A percentile compares a stretch with the other conserved stretches of the same genome.
phyloP scores from a whole-genome alignment of 2,888 invertebrate genomes.

The Cristatella mucedo region DNA sequence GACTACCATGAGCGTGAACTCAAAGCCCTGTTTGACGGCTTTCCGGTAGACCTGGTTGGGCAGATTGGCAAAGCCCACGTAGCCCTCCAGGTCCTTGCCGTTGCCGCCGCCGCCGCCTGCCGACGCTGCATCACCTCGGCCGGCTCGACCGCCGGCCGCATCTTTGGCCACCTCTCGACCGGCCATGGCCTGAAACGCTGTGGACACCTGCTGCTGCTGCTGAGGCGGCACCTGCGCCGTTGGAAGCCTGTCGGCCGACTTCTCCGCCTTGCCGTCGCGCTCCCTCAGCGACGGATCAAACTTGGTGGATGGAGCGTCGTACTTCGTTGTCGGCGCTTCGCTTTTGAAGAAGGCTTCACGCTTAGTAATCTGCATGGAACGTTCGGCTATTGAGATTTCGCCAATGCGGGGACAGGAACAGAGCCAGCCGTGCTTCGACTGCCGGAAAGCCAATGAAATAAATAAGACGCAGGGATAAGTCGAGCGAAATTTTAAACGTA shows the following conservation, averaged over 20 bases:
- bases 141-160: too few species aligned
- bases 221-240: background rate
- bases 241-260: background rate
- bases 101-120: too few species aligned
- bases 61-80: conserved; percentile 79
- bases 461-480: too few species aligned
- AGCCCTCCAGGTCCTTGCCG: conserved; percentile 41
- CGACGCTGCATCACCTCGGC: too few species aligned
- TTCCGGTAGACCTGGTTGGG: conserved; percentile 93
- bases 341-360: conserved; percentile 7
- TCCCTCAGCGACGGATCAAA: conserved; percentile 6
- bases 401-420: too few species aligned
- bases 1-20: conserved; percentile 91
- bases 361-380: conserved; percentile 3
- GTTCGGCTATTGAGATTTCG: too few species aligned
- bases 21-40: conserved; percentile 91
- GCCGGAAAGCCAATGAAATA: too few species aligned
- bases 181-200: too few species aligned
- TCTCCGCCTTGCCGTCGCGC: conserved; percentile 8
- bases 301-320: conserved; percentile 8
- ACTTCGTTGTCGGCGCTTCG: conserved; percentile 2
- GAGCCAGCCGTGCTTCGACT: too few species aligned
- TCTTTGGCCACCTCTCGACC: too few species aligned
- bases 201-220: background rate
- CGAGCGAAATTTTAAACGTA: too few species aligned